Conservation (phyloP, 2,797 vertebrate genomes). For the Cossypha polioptera region DNA sequence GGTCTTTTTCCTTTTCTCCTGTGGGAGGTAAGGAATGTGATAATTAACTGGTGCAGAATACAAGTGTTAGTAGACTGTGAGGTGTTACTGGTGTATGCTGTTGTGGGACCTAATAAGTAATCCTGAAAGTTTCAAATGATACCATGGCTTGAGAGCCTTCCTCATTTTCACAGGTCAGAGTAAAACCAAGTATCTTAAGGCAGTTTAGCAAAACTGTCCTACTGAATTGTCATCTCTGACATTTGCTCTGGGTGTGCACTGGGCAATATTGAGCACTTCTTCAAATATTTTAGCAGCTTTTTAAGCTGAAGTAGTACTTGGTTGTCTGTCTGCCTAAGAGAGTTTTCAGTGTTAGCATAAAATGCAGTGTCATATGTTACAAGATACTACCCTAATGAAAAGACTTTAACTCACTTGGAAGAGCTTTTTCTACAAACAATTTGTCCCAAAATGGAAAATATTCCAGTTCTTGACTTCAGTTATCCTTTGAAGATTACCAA, state of each 20-base stretch:
- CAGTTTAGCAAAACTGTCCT: not conserved
- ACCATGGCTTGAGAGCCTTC: not conserved
- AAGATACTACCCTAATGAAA: not conserved
- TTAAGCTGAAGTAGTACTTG: not conserved
- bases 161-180: not conserved
- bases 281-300: not conserved
- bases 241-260: not conserved
- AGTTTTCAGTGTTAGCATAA: not conserved
- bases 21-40: not conserved
- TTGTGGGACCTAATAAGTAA: not conserved
- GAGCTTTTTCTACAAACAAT: not conserved
- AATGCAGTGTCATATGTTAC: fast-evolving
- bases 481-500: not conserved
- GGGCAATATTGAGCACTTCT: not conserved
- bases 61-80: not conserved
- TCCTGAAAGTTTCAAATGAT: not conserved
- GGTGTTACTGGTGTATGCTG: not conserved
- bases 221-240: not conserved
- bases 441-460: not conserved
- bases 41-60: not conserved
- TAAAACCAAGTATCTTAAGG: not conserved
- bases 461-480: not conserved
- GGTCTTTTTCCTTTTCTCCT: not conserved
- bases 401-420: not conserved
- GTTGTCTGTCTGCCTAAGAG: not conserved